Base-by-base conservation (phyloP, 1,140 invertebrate genomes). In the Akabosia matsudoensis region DNA sequence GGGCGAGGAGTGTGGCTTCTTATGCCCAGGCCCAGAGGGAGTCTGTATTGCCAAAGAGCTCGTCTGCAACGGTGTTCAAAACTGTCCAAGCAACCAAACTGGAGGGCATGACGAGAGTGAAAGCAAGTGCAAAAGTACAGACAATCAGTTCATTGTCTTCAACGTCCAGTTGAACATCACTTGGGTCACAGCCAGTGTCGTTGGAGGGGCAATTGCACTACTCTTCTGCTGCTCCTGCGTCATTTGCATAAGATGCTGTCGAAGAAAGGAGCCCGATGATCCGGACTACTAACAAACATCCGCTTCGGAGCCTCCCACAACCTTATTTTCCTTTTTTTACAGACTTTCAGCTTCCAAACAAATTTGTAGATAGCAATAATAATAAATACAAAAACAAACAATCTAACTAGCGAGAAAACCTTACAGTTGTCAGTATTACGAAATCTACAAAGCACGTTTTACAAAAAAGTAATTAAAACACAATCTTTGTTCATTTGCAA, bases 1-100 rank as follows among this genome's bases (percentile, higher is more conserved):
- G 74, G 70, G 33, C 22, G 81, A 82, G 18, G 84, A 84, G n/a
- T 86, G 93, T 81, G 92, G 91, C 77, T 96, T 95, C 80, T 88
- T 91, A 64, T 96, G 94, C 86, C 93, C 93, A 0, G 92, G 84
- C 4, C 79, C 92, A 7, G 90, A 93, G 75, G 90, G 91, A 1
- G 86, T 92, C 2, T 96, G 93, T 82, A 93, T 96, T 80, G 92
- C 92, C 0, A 88, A 89, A 7, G 87, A 91, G 79, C 86, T 95
- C 16, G 88, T 95, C 0, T 96, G 94, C 83, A 95, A 96, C 82
- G 94, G 93, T 14, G 88, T 94, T 0, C 88, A 92, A 0, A 94
- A 95, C 84, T 96, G 94, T 84, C 94, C 93, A 10, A 82, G 80
- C 0, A 92, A 92, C 78, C 86, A 84, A 13, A 81, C 81, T 16